These are phyloP conservation scores for Gallinago media DNA, from an alignment of 2,113 vertebrate genomes.

Conservation along the genomic window DNA sequence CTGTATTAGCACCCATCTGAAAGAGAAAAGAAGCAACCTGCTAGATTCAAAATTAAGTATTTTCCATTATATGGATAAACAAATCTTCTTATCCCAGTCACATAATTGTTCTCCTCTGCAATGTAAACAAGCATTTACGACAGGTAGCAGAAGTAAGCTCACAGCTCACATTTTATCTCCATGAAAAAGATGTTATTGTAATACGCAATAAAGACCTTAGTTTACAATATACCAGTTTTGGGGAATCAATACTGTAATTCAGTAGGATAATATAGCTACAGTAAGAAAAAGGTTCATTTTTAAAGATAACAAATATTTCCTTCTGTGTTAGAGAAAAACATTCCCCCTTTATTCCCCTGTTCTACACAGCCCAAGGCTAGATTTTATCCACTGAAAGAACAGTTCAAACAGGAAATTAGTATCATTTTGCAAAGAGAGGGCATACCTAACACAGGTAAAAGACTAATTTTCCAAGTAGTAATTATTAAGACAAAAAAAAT, in stretches of 20 bases:
- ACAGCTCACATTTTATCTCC: not conserved
- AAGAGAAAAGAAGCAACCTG: conserved; percentile 5
- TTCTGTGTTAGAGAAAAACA: not conserved
- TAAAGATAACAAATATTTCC: not conserved
- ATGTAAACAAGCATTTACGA: not conserved
- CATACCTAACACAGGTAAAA: not conserved
- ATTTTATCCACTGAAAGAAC: not conserved
- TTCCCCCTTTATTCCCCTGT: rapidly evolving
- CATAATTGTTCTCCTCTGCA: not conserved
- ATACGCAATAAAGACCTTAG: not conserved
- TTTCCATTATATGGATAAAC: not conserved
- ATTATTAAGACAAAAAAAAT: not conserved
- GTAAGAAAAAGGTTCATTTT: not conserved
- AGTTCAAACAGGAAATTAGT: not conserved
- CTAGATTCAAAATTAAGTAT: not conserved
- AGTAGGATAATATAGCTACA: not conserved
- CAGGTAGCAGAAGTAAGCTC: not conserved
- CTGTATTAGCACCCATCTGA: conserved; percentile 81
- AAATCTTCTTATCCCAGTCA: not conserved
- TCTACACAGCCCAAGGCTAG: not conserved
- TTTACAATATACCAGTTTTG: not conserved
- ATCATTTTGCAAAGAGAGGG: not conserved
- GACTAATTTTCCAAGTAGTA: not conserved
- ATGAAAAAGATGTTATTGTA: not conserved
- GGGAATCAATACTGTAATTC: not conserved